Percentiles rank a stretch among this genome's conserved stretches.
phyloP scores from a whole-genome alignment of 2,113 vertebrate genomes.

The Dolichallabes microphthalmus region DNA sequence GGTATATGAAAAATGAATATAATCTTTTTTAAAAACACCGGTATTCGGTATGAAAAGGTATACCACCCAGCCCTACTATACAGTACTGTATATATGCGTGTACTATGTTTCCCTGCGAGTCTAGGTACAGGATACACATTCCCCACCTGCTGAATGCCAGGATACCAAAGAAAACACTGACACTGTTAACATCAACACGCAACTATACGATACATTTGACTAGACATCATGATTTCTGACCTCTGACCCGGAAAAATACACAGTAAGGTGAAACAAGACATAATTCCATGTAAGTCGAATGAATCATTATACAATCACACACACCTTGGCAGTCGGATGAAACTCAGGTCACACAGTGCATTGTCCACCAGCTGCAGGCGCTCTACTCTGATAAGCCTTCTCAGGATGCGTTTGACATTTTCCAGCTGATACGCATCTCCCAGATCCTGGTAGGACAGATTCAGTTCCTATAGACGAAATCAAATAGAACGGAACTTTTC shows the following conservation, averaged over 20 bases:
- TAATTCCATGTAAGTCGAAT: not conserved
- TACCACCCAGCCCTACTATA: too few relatives aligned
- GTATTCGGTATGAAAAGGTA: too few relatives aligned
- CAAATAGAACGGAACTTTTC: not conserved
- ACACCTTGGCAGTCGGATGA: slow-evolving; percentile 89
- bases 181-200: not conserved
- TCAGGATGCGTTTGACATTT: slow-evolving; percentile 86
- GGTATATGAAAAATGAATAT: too few relatives aligned
- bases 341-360: slow-evolving; percentile 83
- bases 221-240: not conserved
- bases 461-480: slow-evolving; percentile 77
- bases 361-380: slow-evolving; percentile 89
- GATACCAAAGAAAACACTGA: not conserved
- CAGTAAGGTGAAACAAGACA: not conserved
- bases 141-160: not conserved
- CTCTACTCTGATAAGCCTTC: slow-evolving; percentile 85
- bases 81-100: too few relatives aligned
- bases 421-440: slow-evolving; percentile 85
- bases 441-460: slow-evolving; percentile 91
- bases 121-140: not conserved
- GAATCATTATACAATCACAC: not conserved
- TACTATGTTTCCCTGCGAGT: not conserved
- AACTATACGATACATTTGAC: not conserved
- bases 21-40: too few relatives aligned
- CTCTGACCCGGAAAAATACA: not conserved